phyloP scores from a whole-genome alignment of 2,888 invertebrate genomes.

The Ochlodes sylvanus region DNA sequence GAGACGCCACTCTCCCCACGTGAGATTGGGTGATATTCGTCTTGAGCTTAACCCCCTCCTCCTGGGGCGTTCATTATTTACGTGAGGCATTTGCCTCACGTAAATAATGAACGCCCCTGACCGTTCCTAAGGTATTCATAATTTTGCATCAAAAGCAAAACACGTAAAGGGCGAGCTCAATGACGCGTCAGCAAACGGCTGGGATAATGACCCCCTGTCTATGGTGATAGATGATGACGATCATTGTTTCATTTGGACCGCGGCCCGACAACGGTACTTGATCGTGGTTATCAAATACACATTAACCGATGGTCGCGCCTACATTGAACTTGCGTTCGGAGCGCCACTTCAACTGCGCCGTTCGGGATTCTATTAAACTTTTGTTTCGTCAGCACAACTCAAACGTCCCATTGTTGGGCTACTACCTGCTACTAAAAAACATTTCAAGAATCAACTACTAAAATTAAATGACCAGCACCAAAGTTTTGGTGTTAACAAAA shows the following conservation, averaged over 20 bases:
- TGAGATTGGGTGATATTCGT: too few relatives aligned
- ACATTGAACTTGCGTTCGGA: slow-evolving; percentile 27
- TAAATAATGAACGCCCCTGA: too few relatives aligned
- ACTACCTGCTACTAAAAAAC: too few relatives aligned
- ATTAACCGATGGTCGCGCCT: slow-evolving; percentile 27
- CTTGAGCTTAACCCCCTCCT: too few relatives aligned
- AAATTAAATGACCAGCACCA: too few relatives aligned
- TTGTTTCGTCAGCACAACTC: neutral
- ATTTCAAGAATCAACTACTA: too few relatives aligned
- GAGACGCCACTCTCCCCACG: too few relatives aligned
- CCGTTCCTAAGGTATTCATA: too few relatives aligned
- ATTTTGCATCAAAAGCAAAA: neutral
- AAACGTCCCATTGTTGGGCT: too few relatives aligned
- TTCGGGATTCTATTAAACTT: slow-evolving; percentile 1
- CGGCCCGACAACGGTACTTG: slow-evolving; percentile 30
- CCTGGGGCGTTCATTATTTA: too few relatives aligned
- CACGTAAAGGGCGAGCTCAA: neutral
- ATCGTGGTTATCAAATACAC: slow-evolving; percentile 37
- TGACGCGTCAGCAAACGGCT: slow-evolving; percentile 2
- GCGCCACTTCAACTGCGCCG: slow-evolving; percentile 6
- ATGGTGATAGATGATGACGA: slow-evolving; percentile 58
- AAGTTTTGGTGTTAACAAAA: too few relatives aligned
- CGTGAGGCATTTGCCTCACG: too few relatives aligned
- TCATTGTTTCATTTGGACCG: slow-evolving; percentile 57
- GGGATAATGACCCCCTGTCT: slow-evolving; percentile 55